Percentiles rank a stretch among this genome's conserved stretches.
Conservation (phyloP, 2,888 invertebrate genomes). For the Philopedon plagiatum region DNA sequence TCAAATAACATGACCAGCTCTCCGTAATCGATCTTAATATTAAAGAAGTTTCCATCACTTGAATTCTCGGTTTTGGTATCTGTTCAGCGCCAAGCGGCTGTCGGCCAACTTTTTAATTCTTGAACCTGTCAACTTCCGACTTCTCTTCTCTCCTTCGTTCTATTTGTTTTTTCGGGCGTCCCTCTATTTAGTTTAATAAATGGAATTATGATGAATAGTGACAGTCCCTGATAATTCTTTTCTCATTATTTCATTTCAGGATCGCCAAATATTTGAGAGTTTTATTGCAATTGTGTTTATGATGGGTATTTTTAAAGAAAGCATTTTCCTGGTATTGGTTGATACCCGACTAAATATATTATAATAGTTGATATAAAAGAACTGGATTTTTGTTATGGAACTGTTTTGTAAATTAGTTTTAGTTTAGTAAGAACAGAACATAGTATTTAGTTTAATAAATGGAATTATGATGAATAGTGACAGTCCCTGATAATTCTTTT, state of each 20-base stretch:
- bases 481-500: constrained; percentile 39
- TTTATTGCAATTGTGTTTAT: constrained; percentile 15
- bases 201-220: constrained; percentile 64
- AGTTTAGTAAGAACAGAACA: no score
- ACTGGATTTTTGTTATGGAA: no score
- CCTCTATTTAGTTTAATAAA: constrained; percentile 63
- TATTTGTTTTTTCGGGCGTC: constrained; percentile 61
- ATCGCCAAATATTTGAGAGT: constrained; percentile 18
- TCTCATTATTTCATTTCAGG: constrained; percentile 29
- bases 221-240: constrained; percentile 41
- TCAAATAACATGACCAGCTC: constrained; percentile 41
- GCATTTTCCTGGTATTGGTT: not conserved
- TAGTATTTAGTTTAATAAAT: constrained; percentile 63
- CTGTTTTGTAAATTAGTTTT: no score
- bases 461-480: constrained; percentile 64
- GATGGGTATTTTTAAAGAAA: constrained; percentile 11
- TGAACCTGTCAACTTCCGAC: constrained; percentile 49
- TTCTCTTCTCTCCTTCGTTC: constrained; percentile 49
- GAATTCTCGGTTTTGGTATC: constrained; percentile 49
- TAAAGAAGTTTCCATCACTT: constrained; percentile 47
- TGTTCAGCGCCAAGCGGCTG: constrained; percentile 49
- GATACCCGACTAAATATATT: no score
- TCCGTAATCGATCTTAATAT: constrained; percentile 48
- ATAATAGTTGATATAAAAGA: no score
- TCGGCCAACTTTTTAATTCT: constrained; percentile 49